These are phyloP conservation scores for Uromys caudimaculatus DNA, from an alignment of 2,797 vertebrate species.

Conservation along the genomic window DNA sequence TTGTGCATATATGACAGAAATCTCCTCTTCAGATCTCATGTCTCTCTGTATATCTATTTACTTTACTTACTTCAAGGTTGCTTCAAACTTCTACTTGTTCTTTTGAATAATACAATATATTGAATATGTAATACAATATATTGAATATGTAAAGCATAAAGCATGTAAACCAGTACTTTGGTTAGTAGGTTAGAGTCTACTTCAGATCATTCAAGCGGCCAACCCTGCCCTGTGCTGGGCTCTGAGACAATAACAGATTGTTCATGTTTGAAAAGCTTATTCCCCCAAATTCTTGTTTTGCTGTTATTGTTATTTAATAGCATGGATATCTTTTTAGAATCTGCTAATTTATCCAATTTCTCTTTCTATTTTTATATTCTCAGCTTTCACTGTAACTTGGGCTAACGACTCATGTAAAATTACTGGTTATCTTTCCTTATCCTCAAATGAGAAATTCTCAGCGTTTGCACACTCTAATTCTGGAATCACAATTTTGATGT, in stretches of 20 bases:
- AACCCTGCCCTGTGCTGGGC: not conserved
- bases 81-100: not conserved
- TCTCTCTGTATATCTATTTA: not conserved
- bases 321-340: not conserved
- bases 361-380: constrained; percentile 42
- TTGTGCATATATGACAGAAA: not conserved
- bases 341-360: constrained; percentile 24
- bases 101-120: not conserved
- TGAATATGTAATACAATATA: not conserved
- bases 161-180: not conserved
- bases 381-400: not conserved
- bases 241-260: not conserved
- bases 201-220: not conserved
- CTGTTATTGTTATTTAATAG: not conserved
- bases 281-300: not conserved
- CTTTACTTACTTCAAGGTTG: constrained; percentile 8
- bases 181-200: not conserved
- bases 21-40: not conserved
- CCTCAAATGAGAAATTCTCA: not conserved
- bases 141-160: not conserved
- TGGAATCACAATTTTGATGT: not conserved
- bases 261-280: not conserved
- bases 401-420: constrained; percentile 2
- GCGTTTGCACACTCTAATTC: not conserved
- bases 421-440: constrained; percentile 14